A percentile compares a stretch with the other conserved stretches of the same genome.
These are phyloP conservation scores for Cuculus canorus DNA, from an alignment of 2,797 vertebrate species.

Conservation along the genomic window DNA sequence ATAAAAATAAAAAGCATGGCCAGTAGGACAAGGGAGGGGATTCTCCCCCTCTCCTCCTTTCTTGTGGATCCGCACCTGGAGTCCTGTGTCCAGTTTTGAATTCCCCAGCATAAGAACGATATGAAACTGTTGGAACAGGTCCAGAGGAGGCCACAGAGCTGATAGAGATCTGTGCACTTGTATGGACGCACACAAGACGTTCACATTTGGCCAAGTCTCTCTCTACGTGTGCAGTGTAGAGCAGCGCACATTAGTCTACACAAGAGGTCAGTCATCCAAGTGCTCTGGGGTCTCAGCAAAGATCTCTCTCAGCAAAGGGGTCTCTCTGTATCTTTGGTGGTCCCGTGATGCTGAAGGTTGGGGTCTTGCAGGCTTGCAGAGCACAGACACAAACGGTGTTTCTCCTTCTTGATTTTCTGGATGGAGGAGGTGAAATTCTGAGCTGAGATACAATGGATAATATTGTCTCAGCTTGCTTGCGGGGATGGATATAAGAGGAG, in stretches of 20 bases:
- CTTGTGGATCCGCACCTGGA: no score
- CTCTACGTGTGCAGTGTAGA: accelerated
- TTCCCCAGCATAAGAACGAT: no score
- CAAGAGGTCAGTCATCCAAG: background rate
- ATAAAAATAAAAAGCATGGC: no score
- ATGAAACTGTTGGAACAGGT: no score
- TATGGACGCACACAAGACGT: accelerated
- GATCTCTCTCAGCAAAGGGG: no score
- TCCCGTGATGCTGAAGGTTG: background rate
- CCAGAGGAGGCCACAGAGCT: no score
- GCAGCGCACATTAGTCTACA: accelerated
- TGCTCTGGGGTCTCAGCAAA: background rate
- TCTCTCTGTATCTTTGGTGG: background rate
- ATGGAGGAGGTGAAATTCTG: background rate
- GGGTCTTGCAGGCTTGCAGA: background rate
- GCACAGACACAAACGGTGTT: background rate
- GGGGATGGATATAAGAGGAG: background rate
- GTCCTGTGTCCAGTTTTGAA: no score
- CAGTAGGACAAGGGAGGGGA: no score
- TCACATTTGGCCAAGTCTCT: background rate
- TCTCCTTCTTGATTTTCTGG: background rate
- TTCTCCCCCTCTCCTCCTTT: no score
- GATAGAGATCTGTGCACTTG: background rate
- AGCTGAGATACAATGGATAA: background rate
- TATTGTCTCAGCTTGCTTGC: background rate